phyloP scores from a whole-genome alignment of 1,140 invertebrate genomes.

The Aphelenchoides besseyi region DNA sequence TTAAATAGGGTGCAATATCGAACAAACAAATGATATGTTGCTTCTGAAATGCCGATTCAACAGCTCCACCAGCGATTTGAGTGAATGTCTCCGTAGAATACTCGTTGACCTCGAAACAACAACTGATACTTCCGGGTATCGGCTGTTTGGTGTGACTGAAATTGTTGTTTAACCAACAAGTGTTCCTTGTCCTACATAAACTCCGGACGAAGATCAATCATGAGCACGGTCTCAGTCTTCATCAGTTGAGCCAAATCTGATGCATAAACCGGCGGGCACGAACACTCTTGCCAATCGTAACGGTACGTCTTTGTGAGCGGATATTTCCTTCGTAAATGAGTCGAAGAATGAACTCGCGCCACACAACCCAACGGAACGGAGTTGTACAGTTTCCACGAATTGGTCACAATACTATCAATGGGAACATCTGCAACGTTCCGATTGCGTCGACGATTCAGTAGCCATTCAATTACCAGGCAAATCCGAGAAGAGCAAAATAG shows the following conservation, averaged over 20 bases:
- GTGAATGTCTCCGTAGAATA: conserved; percentile 25
- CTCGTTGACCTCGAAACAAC: conserved; percentile 29
- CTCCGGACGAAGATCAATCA: conserved; percentile 28
- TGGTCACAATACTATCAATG: conserved; percentile 28
- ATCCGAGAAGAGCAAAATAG: conserved; percentile 58
- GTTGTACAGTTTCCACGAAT: conserved; percentile 24
- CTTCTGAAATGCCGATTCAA: conserved; percentile 26
- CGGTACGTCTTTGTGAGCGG: neutral
- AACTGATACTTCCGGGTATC: conserved; percentile 33
- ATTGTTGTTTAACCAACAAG: conserved; percentile 22
- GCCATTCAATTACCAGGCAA: conserved; percentile 44
- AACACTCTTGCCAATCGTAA: conserved; percentile 24
- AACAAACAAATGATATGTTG: conserved; percentile 29
- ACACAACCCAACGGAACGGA: conserved; percentile 26
- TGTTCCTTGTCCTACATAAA: conserved; percentile 23
- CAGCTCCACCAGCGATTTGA: conserved; percentile 11
- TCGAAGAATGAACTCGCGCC: conserved; percentile 18
- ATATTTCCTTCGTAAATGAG: conserved; percentile 1
- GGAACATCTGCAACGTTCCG: conserved; percentile 28
- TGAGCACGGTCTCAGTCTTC: conserved; percentile 24
- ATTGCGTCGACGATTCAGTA: too few relatives aligned
- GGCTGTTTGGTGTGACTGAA: conserved; percentile 19
- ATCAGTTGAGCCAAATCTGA: conserved; percentile 26
- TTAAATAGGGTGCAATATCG: conserved; percentile 14
- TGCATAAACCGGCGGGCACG: conserved; percentile 15